Base-by-base conservation (phyloP, 2,113 vertebrate genomes). In the Halcyon senegalensis region DNA sequence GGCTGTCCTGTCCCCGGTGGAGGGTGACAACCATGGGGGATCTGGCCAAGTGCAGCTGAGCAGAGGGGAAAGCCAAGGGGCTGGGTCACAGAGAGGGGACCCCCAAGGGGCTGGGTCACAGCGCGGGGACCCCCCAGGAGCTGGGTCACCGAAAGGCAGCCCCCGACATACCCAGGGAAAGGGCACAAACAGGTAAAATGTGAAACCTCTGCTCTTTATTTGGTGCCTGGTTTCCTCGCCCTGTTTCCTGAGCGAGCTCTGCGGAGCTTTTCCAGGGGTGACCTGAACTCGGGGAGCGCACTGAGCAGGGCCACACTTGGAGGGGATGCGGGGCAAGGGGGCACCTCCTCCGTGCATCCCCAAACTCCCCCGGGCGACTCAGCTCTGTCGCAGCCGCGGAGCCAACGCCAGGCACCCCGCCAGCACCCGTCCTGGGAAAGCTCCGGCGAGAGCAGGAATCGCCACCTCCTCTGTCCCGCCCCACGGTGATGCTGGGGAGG, bases 181-280 rank as follows among this genome's bases (percentile, higher is more conserved):
- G 77, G 53, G 87, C 18, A 5, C 69, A 91, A 44, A 14, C 28
- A 0, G 59, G 44, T 95, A 69, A 97, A 98, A 98, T 78, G 20
- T 97, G 95, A 96, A 97, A 96, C 79, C 95, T 98, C 96, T 97
- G 98, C 97, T 97, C 91, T 97, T 97, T 96, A 96, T 97, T 97
- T 8, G 16, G 68, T 77, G 83, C 94, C 90, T n/a, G 60, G 59
- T 63, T 55, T 79, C 89, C 96, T 94, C 37, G 1, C 85, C 94
- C 95, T 9, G 1, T 21, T 95, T 85, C 89, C 96, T 21, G 5
- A 88, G 90, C 58, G 1, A 30, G 56, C 0, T 5, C 16, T 3
- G 13, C 4, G 44, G 27, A 87, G 35, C 19, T 44, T 66, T 68
- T 8, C 93, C 78, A 83, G 64, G 89, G 56, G 5, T 48, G 72